Evolutionary conservation across 2,888 invertebrate species (phyloP).

Genomic region (Drosophila sordidula): DNA sequence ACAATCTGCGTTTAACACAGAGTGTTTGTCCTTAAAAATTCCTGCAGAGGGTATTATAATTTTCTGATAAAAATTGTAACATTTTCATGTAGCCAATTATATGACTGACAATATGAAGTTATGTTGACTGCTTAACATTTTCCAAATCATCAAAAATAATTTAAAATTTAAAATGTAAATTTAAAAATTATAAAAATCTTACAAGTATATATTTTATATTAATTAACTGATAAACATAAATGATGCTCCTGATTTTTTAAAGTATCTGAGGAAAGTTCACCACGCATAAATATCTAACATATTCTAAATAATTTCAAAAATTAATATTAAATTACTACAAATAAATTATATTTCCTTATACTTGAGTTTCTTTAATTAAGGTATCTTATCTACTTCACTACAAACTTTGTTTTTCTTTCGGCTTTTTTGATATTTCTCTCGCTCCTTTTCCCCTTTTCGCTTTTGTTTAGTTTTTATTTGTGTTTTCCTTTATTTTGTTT

Average conservation of each 20-base stretch:
- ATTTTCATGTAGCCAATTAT: too few species aligned
- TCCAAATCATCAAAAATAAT: too few species aligned
- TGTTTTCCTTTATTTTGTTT: slow-evolving; percentile 28
- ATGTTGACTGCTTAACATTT: too few species aligned
- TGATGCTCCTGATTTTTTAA: too few species aligned
- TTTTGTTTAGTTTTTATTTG: slow-evolving; percentile 3
- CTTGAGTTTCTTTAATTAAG: neutral
- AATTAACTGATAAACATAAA: too few species aligned
- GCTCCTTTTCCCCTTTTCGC: neutral
- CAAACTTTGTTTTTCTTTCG: neutral
- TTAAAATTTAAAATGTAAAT: too few species aligned
- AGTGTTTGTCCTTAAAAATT: neutral
- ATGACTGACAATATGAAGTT: too few species aligned
- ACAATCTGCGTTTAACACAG: neutral
- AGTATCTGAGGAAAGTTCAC: too few species aligned
- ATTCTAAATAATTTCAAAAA: too few species aligned
- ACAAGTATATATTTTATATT: too few species aligned
- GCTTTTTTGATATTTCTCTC: slow-evolving; percentile 2
- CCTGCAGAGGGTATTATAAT: neutral
- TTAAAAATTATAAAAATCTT: too few species aligned
- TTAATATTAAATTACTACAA: neutral
- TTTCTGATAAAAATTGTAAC: neutral
- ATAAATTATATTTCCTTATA: neutral
- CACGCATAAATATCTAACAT: too few species aligned
- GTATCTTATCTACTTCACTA: slow-evolving; percentile 9